Percentiles rank a stretch among this genome's conserved stretches.
Conservation (phyloP, 1,140 invertebrate species). For the Ostrea edulis region DNA sequence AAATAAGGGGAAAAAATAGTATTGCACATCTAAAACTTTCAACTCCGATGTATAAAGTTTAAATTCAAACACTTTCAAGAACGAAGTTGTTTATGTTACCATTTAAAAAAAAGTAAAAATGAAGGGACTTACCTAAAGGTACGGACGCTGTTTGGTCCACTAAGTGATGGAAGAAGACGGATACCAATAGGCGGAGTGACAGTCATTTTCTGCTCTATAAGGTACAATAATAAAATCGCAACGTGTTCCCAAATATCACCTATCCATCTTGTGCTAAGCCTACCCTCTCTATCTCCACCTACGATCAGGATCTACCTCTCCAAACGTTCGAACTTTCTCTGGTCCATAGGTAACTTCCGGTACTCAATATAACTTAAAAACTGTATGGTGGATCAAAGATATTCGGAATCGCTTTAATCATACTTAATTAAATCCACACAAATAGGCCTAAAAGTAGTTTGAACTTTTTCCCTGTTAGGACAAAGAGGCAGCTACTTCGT, state of each 20-base stretch:
- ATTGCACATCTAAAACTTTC: too few species aligned
- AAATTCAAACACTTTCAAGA: too few species aligned
- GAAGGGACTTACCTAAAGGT: background rate
- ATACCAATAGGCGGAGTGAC: background rate
- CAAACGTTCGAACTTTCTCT: background rate
- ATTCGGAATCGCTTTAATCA: background rate
- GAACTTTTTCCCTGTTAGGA: too few species aligned
- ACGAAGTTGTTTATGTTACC: too few species aligned
- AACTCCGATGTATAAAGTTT: too few species aligned
- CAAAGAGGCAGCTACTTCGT: too few species aligned
- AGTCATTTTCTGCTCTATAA: background rate
- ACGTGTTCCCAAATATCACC: background rate
- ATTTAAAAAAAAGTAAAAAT: too few species aligned
- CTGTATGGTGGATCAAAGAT: background rate
- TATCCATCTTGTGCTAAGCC: background rate
- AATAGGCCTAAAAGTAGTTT: too few species aligned
- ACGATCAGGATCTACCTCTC: background rate
- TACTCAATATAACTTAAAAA: background rate
- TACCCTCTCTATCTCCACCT: too few species aligned
- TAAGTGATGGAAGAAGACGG: background rate
- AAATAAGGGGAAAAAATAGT: too few species aligned
- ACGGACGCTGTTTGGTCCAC: background rate
- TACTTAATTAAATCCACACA: too few species aligned
- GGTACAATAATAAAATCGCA: background rate
- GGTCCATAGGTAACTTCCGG: background rate